These are phyloP conservation scores for Fundulus diaphanus DNA, from an alignment of 2,797 vertebrate genomes.

Conservation along the genomic window DNA sequence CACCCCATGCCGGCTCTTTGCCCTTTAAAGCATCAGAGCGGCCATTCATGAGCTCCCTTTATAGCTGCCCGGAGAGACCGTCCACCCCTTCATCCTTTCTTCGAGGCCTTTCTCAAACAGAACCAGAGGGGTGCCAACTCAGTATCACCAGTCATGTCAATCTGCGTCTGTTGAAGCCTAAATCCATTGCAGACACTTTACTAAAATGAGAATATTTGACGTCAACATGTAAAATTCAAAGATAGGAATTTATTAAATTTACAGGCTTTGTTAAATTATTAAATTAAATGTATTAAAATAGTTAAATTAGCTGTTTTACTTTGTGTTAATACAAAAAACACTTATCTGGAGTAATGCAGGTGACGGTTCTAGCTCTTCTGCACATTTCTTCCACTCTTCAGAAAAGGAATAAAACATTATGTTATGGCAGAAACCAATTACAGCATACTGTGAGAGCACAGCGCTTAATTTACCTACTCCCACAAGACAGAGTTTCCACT, in stretches of 20 bases:
- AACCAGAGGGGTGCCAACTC: constrained; percentile 11
- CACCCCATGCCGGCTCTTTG: constrained; percentile 48
- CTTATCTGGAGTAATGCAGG: not conserved
- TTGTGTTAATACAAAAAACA: not conserved
- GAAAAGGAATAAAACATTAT: constrained; percentile 13
- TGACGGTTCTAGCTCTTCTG: not conserved
- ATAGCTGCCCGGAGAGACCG: constrained; percentile 39
- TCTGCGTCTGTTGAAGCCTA: not conserved
- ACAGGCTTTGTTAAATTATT: no score
- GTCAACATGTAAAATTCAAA: not conserved
- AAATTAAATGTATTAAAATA: not conserved
- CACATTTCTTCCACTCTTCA: constrained; percentile 5
- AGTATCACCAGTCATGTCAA: constrained; percentile 24
- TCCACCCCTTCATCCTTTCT: constrained; percentile 36
- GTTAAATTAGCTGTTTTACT: not conserved
- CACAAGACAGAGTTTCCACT: constrained; percentile 23
- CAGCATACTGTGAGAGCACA: not conserved
- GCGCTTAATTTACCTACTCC: constrained; percentile 23
- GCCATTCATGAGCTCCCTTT: constrained; percentile 51
- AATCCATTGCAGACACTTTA: not conserved
- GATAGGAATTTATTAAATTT: not conserved
- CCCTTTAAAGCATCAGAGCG: constrained; percentile 69
- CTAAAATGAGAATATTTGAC: not conserved
- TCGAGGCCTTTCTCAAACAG: constrained; percentile 22
- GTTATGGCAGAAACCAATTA: constrained; percentile 27